A percentile compares a stretch with the other conserved stretches of the same genome.
Conservation (phyloP, 2,888 invertebrate species). For the Dicyrtoma fusca region DNA sequence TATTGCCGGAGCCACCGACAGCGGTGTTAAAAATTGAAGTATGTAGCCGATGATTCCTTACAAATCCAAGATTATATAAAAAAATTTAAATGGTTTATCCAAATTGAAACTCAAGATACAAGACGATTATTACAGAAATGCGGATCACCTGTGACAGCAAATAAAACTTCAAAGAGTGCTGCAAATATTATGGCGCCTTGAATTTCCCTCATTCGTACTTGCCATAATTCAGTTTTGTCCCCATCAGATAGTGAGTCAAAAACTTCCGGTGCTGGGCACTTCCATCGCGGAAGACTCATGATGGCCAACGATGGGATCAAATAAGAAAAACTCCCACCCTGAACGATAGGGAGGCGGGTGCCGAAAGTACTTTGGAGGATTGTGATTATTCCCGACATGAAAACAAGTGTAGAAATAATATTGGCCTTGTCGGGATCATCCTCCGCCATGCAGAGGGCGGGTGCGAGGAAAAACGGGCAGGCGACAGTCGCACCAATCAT, state of each 20-base stretch:
- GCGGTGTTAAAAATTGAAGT: conserved; percentile 61
- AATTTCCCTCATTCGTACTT: conserved; percentile 78
- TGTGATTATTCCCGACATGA: conserved; percentile 77
- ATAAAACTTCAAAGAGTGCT: conserved; percentile 25
- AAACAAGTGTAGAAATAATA: conserved; percentile 70
- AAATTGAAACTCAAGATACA: no score
- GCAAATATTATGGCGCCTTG: conserved; percentile 73
- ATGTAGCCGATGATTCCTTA: conserved; percentile 61
- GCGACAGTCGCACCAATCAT: conserved; percentile 85
- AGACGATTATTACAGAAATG: no score
- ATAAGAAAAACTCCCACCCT: conserved; percentile 77
- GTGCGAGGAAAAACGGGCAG: conserved; percentile 78
- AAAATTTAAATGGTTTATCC: no score
- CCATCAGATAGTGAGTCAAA: conserved; percentile 65
- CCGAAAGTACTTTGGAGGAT: conserved; percentile 75
- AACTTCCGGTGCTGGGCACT: conserved; percentile 66
- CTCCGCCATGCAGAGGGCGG: conserved; percentile 76
- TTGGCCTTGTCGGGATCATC: conserved; percentile 28
- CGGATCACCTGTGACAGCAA: conserved; percentile 35
- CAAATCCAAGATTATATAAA: no score
- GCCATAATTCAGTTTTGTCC: conserved; percentile 70
- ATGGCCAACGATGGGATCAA: conserved; percentile 77
- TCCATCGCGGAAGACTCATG: conserved; percentile 71
- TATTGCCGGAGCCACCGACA: conserved; percentile 62
- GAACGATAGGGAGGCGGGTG: conserved; percentile 60